phyloP scores from a whole-genome alignment of 2,113 vertebrate species.

The Lagopus muta region DNA sequence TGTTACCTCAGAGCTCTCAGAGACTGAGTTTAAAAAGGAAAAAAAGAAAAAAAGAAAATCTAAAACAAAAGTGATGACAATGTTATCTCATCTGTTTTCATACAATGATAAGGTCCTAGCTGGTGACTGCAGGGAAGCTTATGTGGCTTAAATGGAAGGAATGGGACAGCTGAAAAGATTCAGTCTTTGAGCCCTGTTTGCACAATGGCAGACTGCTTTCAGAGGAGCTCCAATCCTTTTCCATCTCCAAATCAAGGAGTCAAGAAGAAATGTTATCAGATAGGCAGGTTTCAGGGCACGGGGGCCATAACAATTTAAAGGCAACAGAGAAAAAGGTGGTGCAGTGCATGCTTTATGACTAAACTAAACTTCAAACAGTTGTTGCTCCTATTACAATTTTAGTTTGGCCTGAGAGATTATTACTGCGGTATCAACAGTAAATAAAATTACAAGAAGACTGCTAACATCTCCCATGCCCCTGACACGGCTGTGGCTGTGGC shows the following conservation, averaged over 20 bases:
- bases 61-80: neutral
- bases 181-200: neutral
- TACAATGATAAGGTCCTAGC: neutral
- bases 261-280: neutral
- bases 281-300: neutral
- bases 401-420: neutral
- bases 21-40: neutral
- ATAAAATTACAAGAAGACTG: neutral
- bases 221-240: neutral
- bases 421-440: neutral
- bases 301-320: neutral
- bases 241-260: neutral
- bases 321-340: neutral
- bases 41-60: neutral
- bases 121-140: neutral
- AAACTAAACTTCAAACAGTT: neutral
- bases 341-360: too few relatives aligned
- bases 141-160: neutral
- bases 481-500: neutral
- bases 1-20: neutral
- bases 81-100: slow-evolving; percentile 15
- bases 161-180: neutral
- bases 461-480: neutral
- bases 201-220: neutral
- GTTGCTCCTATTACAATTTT: neutral